Percentiles rank a stretch among this genome's conserved stretches.
Evolutionary conservation across 2,113 vertebrate genomes (phyloP).

Genomic region (Vidua chalybeata): DNA sequence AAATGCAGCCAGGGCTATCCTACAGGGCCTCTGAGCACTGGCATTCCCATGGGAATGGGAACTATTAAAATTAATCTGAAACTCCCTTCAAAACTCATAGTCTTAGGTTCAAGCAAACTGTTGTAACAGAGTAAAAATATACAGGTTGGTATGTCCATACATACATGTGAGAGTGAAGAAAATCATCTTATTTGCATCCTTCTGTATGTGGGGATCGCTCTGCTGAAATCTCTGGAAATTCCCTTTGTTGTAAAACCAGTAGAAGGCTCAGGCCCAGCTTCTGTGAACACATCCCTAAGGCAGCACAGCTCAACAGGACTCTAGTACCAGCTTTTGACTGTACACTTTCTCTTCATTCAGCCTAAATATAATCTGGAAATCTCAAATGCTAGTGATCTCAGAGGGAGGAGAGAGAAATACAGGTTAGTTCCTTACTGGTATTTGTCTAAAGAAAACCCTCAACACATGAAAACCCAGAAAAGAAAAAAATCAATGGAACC

Average conservation of each 20-base stretch:
- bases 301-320: not conserved
- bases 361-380: not conserved
- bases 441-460: not conserved
- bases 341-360: not conserved
- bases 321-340: not conserved
- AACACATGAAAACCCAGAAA: not conserved
- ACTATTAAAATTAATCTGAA: not conserved
- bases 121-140: not conserved
- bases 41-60: not conserved
- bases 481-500: not conserved
- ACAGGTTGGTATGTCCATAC: not conserved
- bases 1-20: not conserved
- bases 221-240: not conserved
- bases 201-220: not conserved
- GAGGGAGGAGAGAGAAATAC: not conserved
- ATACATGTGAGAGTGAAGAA: not conserved
- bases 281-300: not conserved
- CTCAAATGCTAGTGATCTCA: not conserved
- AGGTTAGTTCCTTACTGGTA: not conserved
- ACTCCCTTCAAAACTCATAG: not conserved
- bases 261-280: not conserved
- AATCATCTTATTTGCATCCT: not conserved
- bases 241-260: slow-evolving; percentile 1
- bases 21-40: not conserved
- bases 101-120: not conserved